These are phyloP conservation scores for Chrysogorgia sp. DNA, from an alignment of 92 coral and sea anemone genomes.

Conservation along the genomic window DNA sequence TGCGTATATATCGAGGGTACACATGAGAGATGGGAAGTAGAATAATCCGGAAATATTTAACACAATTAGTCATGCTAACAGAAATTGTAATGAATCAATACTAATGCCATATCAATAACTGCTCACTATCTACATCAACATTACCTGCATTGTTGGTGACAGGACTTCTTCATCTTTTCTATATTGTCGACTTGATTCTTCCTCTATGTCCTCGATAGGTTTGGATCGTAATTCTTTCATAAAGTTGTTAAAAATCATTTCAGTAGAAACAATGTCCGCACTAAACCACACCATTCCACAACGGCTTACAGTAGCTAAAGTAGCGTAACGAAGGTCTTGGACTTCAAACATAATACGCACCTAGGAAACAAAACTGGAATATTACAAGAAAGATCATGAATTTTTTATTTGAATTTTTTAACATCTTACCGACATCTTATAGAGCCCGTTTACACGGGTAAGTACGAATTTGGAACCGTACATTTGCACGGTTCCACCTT, in stretches of 20 bases:
- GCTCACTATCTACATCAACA: background rate
- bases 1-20: too few species aligned
- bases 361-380: constrained; percentile 37
- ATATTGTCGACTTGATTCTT: constrained; percentile 70
- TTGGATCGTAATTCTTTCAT: constrained; percentile 72
- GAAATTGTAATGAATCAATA: too few species aligned
- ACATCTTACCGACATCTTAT: too few species aligned
- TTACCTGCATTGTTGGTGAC: constrained; percentile 96
- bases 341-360: constrained; percentile 99
- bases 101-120: too few species aligned
- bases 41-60: too few species aligned
- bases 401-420: too few species aligned
- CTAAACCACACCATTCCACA: constrained; percentile 99
- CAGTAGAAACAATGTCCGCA: constrained; percentile 89
- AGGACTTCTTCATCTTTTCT: constrained; percentile 76
- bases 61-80: too few species aligned
- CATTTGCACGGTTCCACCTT: too few species aligned
- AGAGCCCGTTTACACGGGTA: too few species aligned
- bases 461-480: too few species aligned
- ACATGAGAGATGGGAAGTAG: too few species aligned
- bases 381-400: too few species aligned
- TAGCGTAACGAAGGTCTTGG: constrained; percentile 94
- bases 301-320: constrained; percentile 96
- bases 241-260: constrained; percentile 91
- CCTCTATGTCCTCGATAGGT: constrained; percentile 91